Percentiles rank a stretch among this genome's conserved stretches.
phyloP scores from a whole-genome alignment of 2,888 invertebrate genomes.

The Gortyna flavago region DNA sequence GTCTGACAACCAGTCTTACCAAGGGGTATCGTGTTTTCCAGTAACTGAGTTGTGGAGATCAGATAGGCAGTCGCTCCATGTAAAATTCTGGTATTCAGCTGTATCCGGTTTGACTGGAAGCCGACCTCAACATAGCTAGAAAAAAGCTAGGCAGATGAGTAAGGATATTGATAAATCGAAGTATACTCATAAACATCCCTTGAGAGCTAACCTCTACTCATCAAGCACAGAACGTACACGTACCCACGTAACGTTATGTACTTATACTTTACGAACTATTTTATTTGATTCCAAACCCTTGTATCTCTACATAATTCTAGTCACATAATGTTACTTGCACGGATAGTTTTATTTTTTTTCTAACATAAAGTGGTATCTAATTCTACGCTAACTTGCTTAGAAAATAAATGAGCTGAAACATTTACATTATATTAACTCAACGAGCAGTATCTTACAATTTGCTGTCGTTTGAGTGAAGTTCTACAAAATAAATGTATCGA shows the following conservation, averaged over 20 bases:
- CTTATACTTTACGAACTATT: background rate
- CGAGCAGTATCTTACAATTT: conserved; percentile 41
- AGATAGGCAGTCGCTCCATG: background rate
- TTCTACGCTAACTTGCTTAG: background rate
- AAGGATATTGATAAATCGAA: background rate
- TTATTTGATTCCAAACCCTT: conserved; percentile 1
- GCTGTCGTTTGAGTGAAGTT: conserved; percentile 18
- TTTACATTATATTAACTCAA: conserved; percentile 36
- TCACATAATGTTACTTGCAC: background rate
- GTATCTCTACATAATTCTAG: background rate
- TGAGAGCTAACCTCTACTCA: conserved; percentile 2
- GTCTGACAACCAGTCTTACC: background rate
- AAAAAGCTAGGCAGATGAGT: background rate
- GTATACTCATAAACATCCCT: background rate
- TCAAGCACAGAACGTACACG: background rate
- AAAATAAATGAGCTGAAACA: conserved; percentile 22
- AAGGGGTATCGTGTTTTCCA: background rate
- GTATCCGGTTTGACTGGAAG: background rate
- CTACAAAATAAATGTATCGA: conserved; percentile 19
- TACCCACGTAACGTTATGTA: background rate
- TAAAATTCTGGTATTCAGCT: background rate
- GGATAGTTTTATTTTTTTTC: background rate
- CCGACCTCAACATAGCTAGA: background rate
- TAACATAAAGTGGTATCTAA: background rate
- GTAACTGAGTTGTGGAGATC: background rate